Base-by-base conservation (phyloP, 2,113 vertebrate genomes). In the Entelurus aequoreus region DNA sequence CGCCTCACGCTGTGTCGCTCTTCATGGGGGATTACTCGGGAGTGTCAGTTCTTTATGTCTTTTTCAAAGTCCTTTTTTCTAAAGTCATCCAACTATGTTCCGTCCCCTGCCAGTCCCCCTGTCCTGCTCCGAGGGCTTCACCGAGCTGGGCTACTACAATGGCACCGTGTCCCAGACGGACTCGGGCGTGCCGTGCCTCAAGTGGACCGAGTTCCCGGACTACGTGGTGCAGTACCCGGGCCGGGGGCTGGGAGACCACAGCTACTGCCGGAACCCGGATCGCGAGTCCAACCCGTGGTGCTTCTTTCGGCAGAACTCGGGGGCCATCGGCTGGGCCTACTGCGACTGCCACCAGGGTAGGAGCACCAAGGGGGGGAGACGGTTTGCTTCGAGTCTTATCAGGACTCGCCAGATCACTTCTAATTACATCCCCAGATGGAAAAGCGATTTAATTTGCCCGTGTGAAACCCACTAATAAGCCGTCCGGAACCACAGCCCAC, bases 311-410 rank as follows among this genome's bases (percentile, higher is more conserved):
- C 93, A 94, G n/a, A 86, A 73, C 19, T 93, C 93, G 0, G 94
- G 94, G 35, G 90, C 91, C 55, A 90, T 95, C 0, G 88, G 92
- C 52, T 96, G 94, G 94, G 91, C 93, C 54, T 94, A 91, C 87
- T 96, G 94, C 0, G 93, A 95, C 87, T 95, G 94, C 49, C 92
- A 92, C 76, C 93, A 94, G 70, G 94, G 94, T 95, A 72, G 1
- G 53, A 9, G n/a, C 8, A 46, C 42, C 10, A 46, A 46, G 42
- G 42, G 42, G n/a, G n/a, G 12, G 4, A 46, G 10, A 9, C 42
- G 5, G 2, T 46, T 46, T 46, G 42, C 42, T 46, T 46, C 12
- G 11, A 46, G 42, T 46, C 42, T 11, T 11, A 46, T 46, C 42
- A 46, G 42, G 2, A 42, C 40, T 42, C 40, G 9, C 8, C 8